Percentiles rank a stretch among this genome's conserved stretches.
Evolutionary conservation across 1,140 invertebrate genomes (phyloP).

Genomic region (Magallana angulata): DNA sequence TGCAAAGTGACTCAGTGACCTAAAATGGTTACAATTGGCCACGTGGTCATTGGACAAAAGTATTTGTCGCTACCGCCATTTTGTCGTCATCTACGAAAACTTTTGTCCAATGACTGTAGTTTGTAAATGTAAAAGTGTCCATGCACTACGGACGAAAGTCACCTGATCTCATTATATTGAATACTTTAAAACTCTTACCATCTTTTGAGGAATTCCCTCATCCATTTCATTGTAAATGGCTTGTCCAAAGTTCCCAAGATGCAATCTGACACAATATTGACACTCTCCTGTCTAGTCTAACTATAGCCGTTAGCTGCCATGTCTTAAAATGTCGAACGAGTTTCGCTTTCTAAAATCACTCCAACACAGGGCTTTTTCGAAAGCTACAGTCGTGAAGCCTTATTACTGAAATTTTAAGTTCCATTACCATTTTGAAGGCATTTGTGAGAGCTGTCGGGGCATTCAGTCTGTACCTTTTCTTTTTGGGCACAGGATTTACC

Average conservation of each 20-base stretch:
- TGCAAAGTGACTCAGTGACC: too few species aligned
- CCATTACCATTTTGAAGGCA: not conserved
- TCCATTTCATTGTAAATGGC: conserved; percentile 39
- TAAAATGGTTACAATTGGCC: too few species aligned
- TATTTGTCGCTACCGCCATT: too few species aligned
- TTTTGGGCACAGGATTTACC: not conserved
- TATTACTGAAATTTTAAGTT: conserved; percentile 44
- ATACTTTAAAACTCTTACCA: not conserved
- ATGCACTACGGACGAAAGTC: not conserved
- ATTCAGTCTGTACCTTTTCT: not conserved
- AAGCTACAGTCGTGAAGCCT: conserved; percentile 28
- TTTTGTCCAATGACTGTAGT: too few species aligned
- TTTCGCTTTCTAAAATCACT: conserved; percentile 16
- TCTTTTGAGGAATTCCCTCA: conserved; percentile 39
- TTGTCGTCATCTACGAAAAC: too few species aligned
- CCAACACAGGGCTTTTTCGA: conserved; percentile 8
- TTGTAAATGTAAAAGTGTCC: too few species aligned
- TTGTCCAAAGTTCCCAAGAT: not conserved
- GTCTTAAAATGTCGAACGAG: conserved; percentile 42
- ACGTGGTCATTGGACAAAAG: too few species aligned
- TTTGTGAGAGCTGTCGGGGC: not conserved
- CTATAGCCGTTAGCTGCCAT: conserved; percentile 52
- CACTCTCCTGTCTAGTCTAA: conserved; percentile 35
- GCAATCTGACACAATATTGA: conserved; percentile 41
- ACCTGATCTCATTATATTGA: too few species aligned